Evolutionary conservation across 2,797 vertebrate species (phyloP).

Genomic region (Eurystomus glaucurus): DNA sequence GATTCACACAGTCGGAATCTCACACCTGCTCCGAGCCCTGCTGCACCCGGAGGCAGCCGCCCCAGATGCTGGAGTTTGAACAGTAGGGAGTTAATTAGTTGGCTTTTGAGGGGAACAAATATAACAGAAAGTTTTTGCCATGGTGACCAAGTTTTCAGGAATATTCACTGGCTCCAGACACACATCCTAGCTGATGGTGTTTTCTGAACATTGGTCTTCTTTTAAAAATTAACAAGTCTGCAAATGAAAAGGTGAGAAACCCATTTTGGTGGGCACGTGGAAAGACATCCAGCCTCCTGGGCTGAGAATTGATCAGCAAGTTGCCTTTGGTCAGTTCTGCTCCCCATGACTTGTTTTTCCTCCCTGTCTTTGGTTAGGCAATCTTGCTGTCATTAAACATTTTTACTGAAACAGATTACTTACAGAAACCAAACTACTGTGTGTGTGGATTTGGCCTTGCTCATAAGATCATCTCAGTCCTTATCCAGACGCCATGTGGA

Average conservation of each 20-base stretch:
- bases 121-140: background rate
- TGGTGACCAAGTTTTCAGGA: background rate
- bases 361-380: background rate
- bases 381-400: background rate
- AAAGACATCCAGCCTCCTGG: background rate
- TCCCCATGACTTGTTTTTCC: background rate
- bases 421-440: background rate
- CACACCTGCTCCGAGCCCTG: slow-evolving; percentile 34
- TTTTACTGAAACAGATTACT: background rate
- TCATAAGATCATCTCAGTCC: background rate
- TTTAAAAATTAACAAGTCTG: background rate
- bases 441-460: background rate
- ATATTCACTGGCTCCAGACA: background rate
- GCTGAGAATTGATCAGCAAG: fast-evolving
- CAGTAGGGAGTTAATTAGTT: background rate
- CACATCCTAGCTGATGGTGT: background rate
- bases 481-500: too few species aligned
- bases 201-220: background rate
- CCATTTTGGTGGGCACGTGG: fast-evolving
- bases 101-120: background rate
- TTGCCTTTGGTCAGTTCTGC: background rate
- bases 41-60: background rate
- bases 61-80: slow-evolving; percentile 31
- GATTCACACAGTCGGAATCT: slow-evolving; percentile 56
- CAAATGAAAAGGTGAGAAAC: background rate